These are phyloP conservation scores for Austrofundulus limnaeus DNA, from an alignment of 2,113 vertebrate genomes.

Conservation along the genomic window DNA sequence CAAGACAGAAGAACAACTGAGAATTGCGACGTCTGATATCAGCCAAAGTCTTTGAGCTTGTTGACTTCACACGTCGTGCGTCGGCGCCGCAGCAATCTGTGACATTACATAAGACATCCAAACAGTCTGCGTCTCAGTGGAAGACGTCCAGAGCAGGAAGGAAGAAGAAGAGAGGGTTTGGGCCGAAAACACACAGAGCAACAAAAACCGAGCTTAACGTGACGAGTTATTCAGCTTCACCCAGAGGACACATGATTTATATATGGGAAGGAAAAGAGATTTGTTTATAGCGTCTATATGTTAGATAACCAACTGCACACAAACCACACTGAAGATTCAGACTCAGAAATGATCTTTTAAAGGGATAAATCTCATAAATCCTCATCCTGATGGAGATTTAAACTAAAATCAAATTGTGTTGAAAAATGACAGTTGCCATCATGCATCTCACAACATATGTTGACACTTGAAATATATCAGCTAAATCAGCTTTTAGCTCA, in stretches of 20 bases:
- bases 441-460: too few relatives aligned
- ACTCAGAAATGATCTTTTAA: too few relatives aligned
- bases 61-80: constrained; percentile 47
- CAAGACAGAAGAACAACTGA: constrained; percentile 40
- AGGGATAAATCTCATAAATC: too few relatives aligned
- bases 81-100: constrained; percentile 26
- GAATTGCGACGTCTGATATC: constrained; percentile 37
- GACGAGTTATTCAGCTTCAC: constrained; percentile 61
- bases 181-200: constrained; percentile 7
- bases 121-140: constrained; percentile 31
- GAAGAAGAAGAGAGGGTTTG: constrained; percentile 23
- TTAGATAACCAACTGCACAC: not conserved
- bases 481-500: too few relatives aligned
- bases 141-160: constrained; percentile 45
- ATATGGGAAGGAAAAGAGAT: constrained; percentile 31
- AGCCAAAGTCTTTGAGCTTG: constrained; percentile 47
- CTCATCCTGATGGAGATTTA: too few relatives aligned
- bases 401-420: too few relatives aligned
- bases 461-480: too few relatives aligned
- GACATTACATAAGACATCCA: constrained; percentile 43
- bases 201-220: too few relatives aligned
- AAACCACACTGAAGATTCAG: too few relatives aligned
- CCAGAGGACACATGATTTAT: constrained; percentile 32
- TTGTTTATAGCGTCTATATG: not conserved
- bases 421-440: too few relatives aligned